Evolutionary conservation across 2,797 vertebrate genomes (phyloP), one percentile per base, ranked within the genome.

Genomic region (Paramormyrops hopkinsi): DNA sequence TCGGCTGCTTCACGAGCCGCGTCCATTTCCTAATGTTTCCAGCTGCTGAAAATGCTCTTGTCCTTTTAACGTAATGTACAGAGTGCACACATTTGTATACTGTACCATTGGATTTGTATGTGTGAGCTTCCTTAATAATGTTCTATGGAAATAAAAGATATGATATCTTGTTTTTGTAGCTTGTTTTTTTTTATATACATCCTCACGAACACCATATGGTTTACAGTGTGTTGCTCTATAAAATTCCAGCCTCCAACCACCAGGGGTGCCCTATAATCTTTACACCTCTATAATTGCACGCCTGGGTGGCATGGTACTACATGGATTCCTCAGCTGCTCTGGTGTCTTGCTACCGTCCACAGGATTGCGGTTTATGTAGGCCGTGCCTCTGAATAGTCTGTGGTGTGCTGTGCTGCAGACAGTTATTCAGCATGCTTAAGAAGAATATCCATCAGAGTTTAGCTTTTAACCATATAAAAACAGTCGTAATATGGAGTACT

Each of bases 101-200:
- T 89, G 53, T 91, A 41, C 73, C n/a, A 86, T 89, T 90, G 90
- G 89, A 91, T 93, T 92, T 93, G 56, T 91, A 89, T 53, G 53
- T 91, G 2, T 88, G 59, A 73, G 25, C 37, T 73, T 29, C 37
- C 9, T 88, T 29, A 48, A 73, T 46, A 4, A 69, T 88, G 87
- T 44, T 73, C 65, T 44, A 12, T 88, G 54, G 44, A 62, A 88
- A 88, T 88, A 88, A 88, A 88, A 48, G 44, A 62, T 87, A 44
- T 17, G 25, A 19, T 51, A 50, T 62, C 41, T 65, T 44, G 37
- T 22, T 12, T 88, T 59, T 25, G 12, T 51, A 53, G 44, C 22
- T 86, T 50, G n/a, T 4, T 84, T 50, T 59, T 6, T 19, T 46
- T 2, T 14, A 51, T 12, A 37, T n/a, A n/a, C 37, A 19, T 79